Evolutionary conservation across 2,888 invertebrate species (phyloP).

Genomic region (Drosophila pseudotalamancana): DNA sequence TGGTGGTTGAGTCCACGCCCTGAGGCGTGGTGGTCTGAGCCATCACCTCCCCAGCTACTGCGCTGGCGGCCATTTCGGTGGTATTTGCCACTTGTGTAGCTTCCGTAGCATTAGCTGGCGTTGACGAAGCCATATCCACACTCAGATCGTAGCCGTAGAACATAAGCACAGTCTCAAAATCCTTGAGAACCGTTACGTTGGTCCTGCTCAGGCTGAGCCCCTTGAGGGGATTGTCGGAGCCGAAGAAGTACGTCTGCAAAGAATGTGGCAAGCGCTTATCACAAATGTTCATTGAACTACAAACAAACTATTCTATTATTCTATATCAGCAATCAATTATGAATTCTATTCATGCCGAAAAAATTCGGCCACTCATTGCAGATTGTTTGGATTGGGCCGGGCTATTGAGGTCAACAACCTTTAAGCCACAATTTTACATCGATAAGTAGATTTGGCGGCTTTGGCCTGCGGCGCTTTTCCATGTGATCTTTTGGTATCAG

Average conservation of each 20-base stretch:
- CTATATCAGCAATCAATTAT: slow-evolving; percentile 49
- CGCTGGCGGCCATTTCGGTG: slow-evolving; percentile 44
- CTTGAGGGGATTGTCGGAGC: slow-evolving; percentile 92
- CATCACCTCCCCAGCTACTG: slow-evolving; percentile 36
- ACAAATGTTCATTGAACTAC: neutral
- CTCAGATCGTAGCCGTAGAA: slow-evolving; percentile 93
- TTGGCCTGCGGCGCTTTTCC: slow-evolving; percentile 41
- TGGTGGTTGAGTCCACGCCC: slow-evolving; percentile 36
- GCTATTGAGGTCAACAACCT: slow-evolving; percentile 63
- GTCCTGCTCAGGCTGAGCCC: slow-evolving; percentile 92
- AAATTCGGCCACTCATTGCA: slow-evolving; percentile 44
- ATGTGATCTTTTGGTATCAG: slow-evolving; percentile 24
- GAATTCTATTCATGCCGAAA: slow-evolving; percentile 55
- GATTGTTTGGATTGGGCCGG: slow-evolving; percentile 28
- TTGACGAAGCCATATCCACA: slow-evolving; percentile 79
- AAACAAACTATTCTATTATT: neutral
- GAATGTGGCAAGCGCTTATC: neutral
- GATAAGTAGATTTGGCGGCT: slow-evolving; percentile 28
- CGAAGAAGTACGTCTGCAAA: slow-evolving; percentile 91
- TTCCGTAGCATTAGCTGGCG: slow-evolving; percentile 47
- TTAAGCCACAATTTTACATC: slow-evolving; percentile 35
- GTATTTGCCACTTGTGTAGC: slow-evolving; percentile 24
- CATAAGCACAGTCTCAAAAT: slow-evolving; percentile 89
- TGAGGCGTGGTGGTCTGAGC: slow-evolving; percentile 43
- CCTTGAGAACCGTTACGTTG: slow-evolving; percentile 90